Conservation (phyloP, 1,140 invertebrate species). For the Scaptomyza hsui region DNA sequence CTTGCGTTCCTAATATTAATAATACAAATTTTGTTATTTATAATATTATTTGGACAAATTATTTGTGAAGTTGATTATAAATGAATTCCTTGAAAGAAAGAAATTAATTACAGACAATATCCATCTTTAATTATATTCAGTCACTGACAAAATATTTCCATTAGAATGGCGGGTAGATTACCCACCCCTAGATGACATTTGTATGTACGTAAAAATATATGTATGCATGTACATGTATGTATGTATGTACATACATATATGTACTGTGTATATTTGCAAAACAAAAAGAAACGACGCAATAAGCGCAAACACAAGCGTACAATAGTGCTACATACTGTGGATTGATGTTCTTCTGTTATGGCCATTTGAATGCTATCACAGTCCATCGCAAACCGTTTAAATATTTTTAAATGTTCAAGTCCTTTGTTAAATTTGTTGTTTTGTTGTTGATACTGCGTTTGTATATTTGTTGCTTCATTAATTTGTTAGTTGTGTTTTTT, state of each 20-base stretch:
- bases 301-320: neutral
- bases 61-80: no score
- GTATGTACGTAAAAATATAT: no score
- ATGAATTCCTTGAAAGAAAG: no score
- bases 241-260: neutral
- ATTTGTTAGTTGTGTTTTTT: neutral
- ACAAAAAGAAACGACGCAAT: slow-evolving; percentile 27
- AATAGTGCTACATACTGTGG: slow-evolving; percentile 30
- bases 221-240: neutral
- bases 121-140: neutral
- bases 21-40: neutral
- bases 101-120: no score
- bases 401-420: neutral
- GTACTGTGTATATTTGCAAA: neutral
- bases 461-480: neutral
- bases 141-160: no score
- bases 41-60: no score
- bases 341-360: slow-evolving; percentile 38
- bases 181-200: no score
- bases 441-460: neutral
- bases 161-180: no score
- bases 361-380: slow-evolving; percentile 53
- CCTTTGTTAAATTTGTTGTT: neutral
- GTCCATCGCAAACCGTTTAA: slow-evolving; percentile 22
- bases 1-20: slow-evolving; percentile 85